phyloP scores from a whole-genome alignment of 2,797 vertebrate genomes.

The Buphagus erythrorhynchus region DNA sequence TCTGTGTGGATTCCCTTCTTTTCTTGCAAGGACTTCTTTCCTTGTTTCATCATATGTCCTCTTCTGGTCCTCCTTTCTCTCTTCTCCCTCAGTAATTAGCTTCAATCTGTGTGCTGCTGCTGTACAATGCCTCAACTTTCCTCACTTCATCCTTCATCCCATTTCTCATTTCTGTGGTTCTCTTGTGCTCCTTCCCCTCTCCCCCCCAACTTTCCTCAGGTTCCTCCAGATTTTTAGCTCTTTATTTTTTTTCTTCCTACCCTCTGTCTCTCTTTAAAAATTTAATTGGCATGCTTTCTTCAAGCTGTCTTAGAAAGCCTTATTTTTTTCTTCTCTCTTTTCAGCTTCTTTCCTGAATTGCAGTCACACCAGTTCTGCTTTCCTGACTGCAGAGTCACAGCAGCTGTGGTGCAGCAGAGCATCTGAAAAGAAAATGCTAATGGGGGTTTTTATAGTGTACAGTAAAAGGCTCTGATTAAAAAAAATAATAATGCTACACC shows the following conservation, averaged over 20 bases:
- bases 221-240: slow-evolving; percentile 35
- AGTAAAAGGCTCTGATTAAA: slow-evolving; percentile 56
- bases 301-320: slow-evolving; percentile 64
- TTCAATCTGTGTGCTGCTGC: background rate
- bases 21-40: background rate
- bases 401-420: slow-evolving; percentile 73
- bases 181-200: background rate
- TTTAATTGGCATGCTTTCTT: slow-evolving; percentile 71
- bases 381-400: slow-evolving; percentile 72
- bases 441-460: slow-evolving; percentile 48
- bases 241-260: slow-evolving; percentile 20
- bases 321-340: slow-evolving; percentile 51
- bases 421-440: slow-evolving; percentile 80
- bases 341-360: slow-evolving; percentile 74
- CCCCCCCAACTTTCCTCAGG: background rate
- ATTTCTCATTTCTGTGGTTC: background rate
- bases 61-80: background rate
- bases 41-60: background rate
- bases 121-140: background rate
- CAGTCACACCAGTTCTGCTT: slow-evolving; percentile 63
- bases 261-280: slow-evolving; percentile 46
- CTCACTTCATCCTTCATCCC: background rate
- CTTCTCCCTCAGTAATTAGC: background rate
- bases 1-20: background rate
- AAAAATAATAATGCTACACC: slow-evolving; percentile 7